phyloP scores from a whole-genome alignment of 92 coral and sea anemone species.

The Parazoanthus swiftii region DNA sequence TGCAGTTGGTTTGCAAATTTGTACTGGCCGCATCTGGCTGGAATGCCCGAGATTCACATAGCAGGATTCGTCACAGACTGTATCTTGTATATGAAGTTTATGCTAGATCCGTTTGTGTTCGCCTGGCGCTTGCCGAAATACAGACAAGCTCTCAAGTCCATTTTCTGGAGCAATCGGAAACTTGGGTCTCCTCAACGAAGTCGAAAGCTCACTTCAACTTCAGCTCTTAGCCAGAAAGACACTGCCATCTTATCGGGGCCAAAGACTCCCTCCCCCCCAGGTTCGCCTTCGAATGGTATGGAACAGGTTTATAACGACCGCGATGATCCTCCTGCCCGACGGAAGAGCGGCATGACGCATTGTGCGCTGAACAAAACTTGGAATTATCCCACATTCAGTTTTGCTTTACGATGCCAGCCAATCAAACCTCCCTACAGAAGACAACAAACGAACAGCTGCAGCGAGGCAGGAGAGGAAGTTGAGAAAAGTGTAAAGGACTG shows the following conservation, averaged over 20 bases:
- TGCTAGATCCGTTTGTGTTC: conserved; percentile 35
- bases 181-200: conserved; percentile 1
- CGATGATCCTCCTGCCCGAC: not conserved
- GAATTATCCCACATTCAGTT: not conserved
- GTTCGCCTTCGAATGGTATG: not conserved
- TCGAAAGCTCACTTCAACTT: conserved; percentile 19
- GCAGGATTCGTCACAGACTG: conserved; percentile 22
- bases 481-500: conserved; percentile 5
- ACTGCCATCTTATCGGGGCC: not conserved
- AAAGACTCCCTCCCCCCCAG: not conserved
- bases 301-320: not conserved
- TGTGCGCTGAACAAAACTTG: not conserved
- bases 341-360: not conserved
- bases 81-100: conserved; percentile 24
- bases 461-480: not conserved
- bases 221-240: conserved; percentile 23
- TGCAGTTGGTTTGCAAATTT: conserved; percentile 8
- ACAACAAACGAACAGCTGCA: conserved; percentile 3
- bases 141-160: conserved; percentile 24
- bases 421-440: conserved; percentile 9
- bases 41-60: not conserved
- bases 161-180: not conserved
- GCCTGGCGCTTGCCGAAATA: conserved; percentile 38
- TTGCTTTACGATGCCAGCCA: not conserved
- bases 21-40: conserved; percentile 26